Percentiles rank a stretch among this genome's conserved stretches.
Conservation (phyloP, 2,797 vertebrate species). For the Pseudopleuronectes americanus region DNA sequence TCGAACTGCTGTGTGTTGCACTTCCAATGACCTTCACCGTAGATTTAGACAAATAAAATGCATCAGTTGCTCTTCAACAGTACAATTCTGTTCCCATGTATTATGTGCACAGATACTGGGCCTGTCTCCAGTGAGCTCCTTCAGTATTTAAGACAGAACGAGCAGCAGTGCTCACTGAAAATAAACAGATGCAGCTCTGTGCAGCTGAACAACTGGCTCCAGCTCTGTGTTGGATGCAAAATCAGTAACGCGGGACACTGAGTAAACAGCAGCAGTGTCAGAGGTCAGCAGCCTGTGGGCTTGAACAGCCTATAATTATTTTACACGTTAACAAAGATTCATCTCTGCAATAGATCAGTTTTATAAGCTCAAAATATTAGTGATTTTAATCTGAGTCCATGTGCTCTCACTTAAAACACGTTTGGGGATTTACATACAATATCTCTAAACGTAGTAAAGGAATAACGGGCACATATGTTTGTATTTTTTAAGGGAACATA, state of each 20-base stretch:
- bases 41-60: no score
- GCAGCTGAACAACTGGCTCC: constrained; percentile 35
- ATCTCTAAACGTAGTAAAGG: not conserved
- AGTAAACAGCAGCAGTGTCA: constrained; percentile 29
- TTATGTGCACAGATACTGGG: not conserved
- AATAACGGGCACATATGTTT: not conserved
- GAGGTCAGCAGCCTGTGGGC: constrained; percentile 24
- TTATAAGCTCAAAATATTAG: not conserved
- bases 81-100: not conserved
- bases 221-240: constrained; percentile 10
- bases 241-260: constrained; percentile 11
- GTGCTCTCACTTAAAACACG: constrained; percentile 11
- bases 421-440: constrained; percentile 5
- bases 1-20: no score
- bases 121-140: not conserved
- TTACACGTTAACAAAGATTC: not conserved
- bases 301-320: not conserved
- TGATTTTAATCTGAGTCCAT: not conserved
- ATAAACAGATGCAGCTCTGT: constrained; percentile 8
- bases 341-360: not conserved
- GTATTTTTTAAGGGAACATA: not conserved
- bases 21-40: no score
- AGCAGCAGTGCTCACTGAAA: not conserved
- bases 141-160: not conserved
- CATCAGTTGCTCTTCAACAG: not conserved